Conservation (phyloP, 2,888 invertebrate genomes). For the Loripinus fragilis region DNA sequence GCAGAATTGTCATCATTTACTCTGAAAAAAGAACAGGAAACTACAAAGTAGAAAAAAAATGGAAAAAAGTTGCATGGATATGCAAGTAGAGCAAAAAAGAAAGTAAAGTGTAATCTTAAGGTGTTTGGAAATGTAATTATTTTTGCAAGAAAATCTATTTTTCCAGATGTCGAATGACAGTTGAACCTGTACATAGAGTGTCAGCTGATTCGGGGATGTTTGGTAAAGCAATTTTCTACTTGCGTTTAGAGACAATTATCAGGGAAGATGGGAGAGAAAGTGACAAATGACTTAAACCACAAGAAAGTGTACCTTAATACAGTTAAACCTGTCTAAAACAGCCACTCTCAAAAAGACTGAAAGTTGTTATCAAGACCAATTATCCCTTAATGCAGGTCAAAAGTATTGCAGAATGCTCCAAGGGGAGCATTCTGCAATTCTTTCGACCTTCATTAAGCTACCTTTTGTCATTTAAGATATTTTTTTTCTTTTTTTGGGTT, state of each 20-base stretch:
- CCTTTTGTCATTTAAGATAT: no score
- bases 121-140: slow-evolving; percentile 15
- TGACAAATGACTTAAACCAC: no score
- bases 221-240: neutral
- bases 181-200: neutral
- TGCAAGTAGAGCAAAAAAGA: neutral
- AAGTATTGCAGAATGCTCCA: no score
- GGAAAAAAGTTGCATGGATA: neutral
- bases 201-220: neutral
- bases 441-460: no score
- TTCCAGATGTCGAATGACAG: slow-evolving; percentile 11
- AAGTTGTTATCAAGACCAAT: no score
- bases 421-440: no score
- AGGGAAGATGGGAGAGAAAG: neutral
- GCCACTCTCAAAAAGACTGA: no score
- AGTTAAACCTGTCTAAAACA: no score
- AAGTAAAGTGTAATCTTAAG: slow-evolving; percentile 1
- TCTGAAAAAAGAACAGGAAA: neutral
- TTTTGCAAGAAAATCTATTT: neutral
- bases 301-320: no score
- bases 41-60: neutral
- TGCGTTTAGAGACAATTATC: slow-evolving; percentile 4
- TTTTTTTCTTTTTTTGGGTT: no score
- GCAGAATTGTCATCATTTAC: no score
- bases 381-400: no score